Evolutionary conservation across 2,888 invertebrate genomes (phyloP).

Genomic region (Nephrotoma guestfalica): DNA sequence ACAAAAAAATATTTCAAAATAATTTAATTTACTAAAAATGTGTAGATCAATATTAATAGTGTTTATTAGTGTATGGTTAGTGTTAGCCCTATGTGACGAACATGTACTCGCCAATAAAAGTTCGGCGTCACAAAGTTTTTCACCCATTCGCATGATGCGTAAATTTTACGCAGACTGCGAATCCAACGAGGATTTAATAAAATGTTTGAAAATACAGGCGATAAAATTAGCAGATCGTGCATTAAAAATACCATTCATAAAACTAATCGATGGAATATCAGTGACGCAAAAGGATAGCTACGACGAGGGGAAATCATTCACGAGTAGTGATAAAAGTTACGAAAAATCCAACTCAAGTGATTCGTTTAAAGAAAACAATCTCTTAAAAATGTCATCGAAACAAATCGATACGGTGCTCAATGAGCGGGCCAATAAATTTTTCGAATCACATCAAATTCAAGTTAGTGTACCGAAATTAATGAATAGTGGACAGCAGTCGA

Average conservation of each 20-base stretch:
- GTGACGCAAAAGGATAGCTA: constrained; percentile 36
- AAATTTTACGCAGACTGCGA: constrained; percentile 40
- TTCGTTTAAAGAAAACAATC: constrained; percentile 32
- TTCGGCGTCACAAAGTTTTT: background rate
- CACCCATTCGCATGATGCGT: constrained; percentile 21
- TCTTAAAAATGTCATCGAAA: constrained; percentile 42
- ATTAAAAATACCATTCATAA: constrained; percentile 43
- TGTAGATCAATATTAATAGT: background rate
- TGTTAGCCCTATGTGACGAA: background rate
- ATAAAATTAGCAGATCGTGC: constrained; percentile 50
- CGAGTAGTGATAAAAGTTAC: background rate
- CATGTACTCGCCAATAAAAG: background rate
- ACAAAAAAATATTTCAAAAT: background rate
- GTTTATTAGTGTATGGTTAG: background rate
- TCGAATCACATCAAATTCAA: constrained; percentile 44
- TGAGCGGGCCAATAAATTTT: constrained; percentile 39
- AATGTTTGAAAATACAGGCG: constrained; percentile 57
- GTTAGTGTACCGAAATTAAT: constrained; percentile 34
- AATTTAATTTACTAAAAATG: background rate
- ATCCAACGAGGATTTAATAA: constrained; percentile 44
- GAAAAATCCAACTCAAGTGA: background rate
- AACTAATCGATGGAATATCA: constrained; percentile 45
- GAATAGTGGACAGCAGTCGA: constrained; percentile 35
- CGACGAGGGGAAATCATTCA: constrained; percentile 22
- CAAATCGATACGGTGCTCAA: constrained; percentile 44